Evolutionary conservation across 2,888 invertebrate species (phyloP).

Genomic region (Melitaea athalia): DNA sequence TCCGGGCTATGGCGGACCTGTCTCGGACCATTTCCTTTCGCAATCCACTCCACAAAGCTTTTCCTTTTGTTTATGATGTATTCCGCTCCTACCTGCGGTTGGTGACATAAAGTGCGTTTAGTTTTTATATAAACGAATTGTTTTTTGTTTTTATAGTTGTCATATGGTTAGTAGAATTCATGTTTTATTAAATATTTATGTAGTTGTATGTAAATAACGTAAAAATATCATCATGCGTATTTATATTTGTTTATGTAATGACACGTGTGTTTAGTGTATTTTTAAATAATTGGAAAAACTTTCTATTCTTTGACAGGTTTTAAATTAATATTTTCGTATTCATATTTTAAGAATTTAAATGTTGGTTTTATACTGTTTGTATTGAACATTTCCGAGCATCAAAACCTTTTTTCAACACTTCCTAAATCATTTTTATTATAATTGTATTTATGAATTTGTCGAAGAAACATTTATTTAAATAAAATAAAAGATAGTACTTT

Average conservation of each 20-base stretch:
- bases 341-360: too few relatives aligned
- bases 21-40: slow-evolving; percentile 48
- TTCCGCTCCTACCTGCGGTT: slow-evolving; percentile 30
- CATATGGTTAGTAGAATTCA: neutral
- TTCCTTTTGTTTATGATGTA: slow-evolving; percentile 42
- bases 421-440: too few relatives aligned
- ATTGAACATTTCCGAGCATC: too few relatives aligned
- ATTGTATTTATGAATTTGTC: neutral
- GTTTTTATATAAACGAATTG: slow-evolving; percentile 12
- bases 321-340: too few relatives aligned
- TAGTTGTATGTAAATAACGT: neutral
- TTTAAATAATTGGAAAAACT: too few relatives aligned
- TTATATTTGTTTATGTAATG: too few relatives aligned
- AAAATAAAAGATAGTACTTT: too few relatives aligned
- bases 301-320: too few relatives aligned
- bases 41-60: slow-evolving; percentile 38
- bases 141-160: neutral
- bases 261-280: too few relatives aligned
- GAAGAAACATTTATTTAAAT: neutral
- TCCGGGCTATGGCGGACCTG: slow-evolving; percentile 47
- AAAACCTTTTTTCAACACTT: too few relatives aligned
- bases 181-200: neutral
- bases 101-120: slow-evolving; percentile 15
- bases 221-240: too few relatives aligned
- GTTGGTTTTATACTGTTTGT: too few relatives aligned